Conservation (phyloP, 2,888 invertebrate genomes). For the Lepidonotus clava region DNA sequence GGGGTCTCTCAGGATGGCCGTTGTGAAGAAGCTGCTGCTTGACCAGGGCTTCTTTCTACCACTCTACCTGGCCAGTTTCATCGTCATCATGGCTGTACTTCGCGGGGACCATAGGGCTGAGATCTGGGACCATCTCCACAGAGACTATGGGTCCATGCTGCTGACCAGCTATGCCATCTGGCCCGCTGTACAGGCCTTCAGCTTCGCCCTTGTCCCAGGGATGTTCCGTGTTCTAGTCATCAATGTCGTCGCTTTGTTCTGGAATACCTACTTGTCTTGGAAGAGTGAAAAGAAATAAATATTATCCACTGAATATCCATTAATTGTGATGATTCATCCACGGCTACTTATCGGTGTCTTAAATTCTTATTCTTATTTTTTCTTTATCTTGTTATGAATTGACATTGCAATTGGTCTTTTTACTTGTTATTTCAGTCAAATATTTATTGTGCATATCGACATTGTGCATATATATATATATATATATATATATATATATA, state of each 20-base stretch:
- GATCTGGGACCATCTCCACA: slow-evolving; percentile 48
- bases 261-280: slow-evolving; percentile 65
- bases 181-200: slow-evolving; percentile 90
- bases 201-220: slow-evolving; percentile 90
- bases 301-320: too few relatives aligned
- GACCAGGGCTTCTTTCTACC: slow-evolving; percentile 63
- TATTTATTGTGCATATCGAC: too few relatives aligned
- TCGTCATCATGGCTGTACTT: slow-evolving; percentile 56
- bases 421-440: too few relatives aligned
- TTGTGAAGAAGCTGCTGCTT: slow-evolving; percentile 56
- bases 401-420: too few relatives aligned
- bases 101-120: slow-evolving; percentile 46
- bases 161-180: slow-evolving; percentile 82
- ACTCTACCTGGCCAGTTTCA: slow-evolving; percentile 55
- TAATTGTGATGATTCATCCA: too few relatives aligned
- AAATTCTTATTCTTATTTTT: too few relatives aligned
- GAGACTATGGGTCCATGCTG: slow-evolving; percentile 57
- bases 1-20: slow-evolving; percentile 16
- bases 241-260: slow-evolving; percentile 63
- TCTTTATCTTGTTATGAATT: too few relatives aligned
- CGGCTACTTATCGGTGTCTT: too few relatives aligned
- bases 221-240: slow-evolving; percentile 84
- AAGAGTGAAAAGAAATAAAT: slow-evolving; percentile 56
- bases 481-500: too few relatives aligned
- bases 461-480: too few relatives aligned